Conservation (phyloP, 2,797 vertebrate genomes). For the Astyanax mexicanus region DNA sequence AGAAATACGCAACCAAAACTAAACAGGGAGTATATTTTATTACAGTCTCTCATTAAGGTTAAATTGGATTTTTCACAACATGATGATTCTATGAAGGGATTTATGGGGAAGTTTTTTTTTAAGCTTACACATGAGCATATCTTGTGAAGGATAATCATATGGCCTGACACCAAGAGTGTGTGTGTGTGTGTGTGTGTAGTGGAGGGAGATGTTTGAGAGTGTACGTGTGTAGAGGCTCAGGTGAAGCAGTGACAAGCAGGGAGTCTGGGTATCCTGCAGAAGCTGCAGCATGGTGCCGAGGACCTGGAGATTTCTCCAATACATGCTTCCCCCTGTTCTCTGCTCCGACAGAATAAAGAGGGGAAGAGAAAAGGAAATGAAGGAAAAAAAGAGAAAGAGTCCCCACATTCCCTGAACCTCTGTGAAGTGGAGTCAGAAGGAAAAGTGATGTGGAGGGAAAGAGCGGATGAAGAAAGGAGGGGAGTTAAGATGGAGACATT, state of each 20-base stretch:
- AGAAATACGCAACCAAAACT: too few relatives aligned
- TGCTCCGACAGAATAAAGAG: conserved; percentile 58
- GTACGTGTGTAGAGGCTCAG: not conserved
- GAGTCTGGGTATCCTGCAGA: conserved; percentile 24
- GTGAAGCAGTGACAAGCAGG: conserved; percentile 29
- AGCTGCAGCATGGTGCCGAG: conserved; percentile 10
- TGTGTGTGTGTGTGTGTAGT: not conserved
- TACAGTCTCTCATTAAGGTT: too few relatives aligned
- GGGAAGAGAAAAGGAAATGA: not conserved
- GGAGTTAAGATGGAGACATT: conserved; percentile 62
- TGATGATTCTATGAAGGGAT: too few relatives aligned
- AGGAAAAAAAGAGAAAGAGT: conserved; percentile 60
- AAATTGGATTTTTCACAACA: too few relatives aligned
- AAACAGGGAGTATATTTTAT: too few relatives aligned
- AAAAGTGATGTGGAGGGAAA: conserved; percentile 55
- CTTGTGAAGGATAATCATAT: too few relatives aligned
- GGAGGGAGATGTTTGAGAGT: not conserved
- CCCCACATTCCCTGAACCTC: conserved; percentile 65
- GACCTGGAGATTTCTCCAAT: conserved; percentile 34
- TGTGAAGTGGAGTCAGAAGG: conserved; percentile 67
- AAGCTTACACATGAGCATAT: too few relatives aligned
- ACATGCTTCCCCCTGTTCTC: conserved; percentile 47
- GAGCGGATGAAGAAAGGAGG: conserved; percentile 45
- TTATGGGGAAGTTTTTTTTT: too few relatives aligned
- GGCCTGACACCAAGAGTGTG: too few relatives aligned